Evolutionary conservation across 2,888 invertebrate species (phyloP), one percentile per base, ranked within the genome.

Genomic region (Pseudococcus viburni): DNA sequence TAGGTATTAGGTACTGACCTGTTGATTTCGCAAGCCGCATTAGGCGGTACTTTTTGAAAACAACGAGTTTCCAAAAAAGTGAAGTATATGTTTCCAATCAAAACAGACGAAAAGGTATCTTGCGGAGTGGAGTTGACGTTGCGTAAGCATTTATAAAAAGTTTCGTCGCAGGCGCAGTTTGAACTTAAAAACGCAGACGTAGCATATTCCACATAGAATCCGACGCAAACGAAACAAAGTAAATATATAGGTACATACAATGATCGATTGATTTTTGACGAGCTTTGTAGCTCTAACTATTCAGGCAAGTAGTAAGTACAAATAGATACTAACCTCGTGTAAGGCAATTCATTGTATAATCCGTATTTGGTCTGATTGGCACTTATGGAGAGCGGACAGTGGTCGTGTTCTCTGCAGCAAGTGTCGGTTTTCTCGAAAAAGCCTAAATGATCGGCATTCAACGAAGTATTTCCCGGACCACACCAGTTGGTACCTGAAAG

Each of bases 401-500:
- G 64, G 22, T 86, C 73, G 46, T 86, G 86, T 19, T 86, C 33
- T 9, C 86, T 59, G 15, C 86, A 86, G 26, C 86, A 86, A 5
- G 11, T n/a, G 39, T 86, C 86, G 2, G 64, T 86, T 33, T 59
- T 42, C 0, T 1, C 15, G 22, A 86, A 73, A 39, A 12, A 19
- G 3, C 86, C 86, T 12, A 86, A 68, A 22, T 68, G 33, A 12
- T 86, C n/a, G 12, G 4, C 17, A 22, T 19, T 33, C 5, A 8
- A 6, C n/a, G 86, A 86, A 22, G 22, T 19, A 15, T 86, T 86
- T 17, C 86, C 86, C 12, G 86, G 86, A 22, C 86, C 86, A 15
- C 86, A 86, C 86, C 86, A 86, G 22, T 86, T 46, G 12, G 86
- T 86, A 6, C 86, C 86, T 86, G 68, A 33, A 33, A 33, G 26